These are phyloP conservation scores for Xenops minutus DNA, from an alignment of 2,797 vertebrate species.

Conservation along the genomic window DNA sequence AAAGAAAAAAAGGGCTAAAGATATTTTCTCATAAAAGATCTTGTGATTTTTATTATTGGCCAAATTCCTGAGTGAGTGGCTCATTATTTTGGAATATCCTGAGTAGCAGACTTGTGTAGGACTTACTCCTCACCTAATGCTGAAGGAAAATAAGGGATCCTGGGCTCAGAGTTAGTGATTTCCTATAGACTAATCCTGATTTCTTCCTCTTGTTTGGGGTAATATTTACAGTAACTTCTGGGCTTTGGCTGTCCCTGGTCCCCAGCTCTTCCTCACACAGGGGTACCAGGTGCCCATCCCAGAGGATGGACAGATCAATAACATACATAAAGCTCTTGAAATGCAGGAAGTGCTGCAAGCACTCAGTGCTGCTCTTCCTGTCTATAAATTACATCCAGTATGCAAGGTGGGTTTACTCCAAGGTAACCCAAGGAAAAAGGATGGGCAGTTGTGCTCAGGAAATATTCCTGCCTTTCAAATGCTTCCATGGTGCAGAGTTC, in stretches of 20 bases:
- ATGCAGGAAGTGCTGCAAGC: neutral
- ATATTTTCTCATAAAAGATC: neutral
- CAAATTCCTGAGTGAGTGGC: neutral
- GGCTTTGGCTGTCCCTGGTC: neutral
- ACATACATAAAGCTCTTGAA: neutral
- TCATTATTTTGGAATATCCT: neutral
- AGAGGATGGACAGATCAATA: neutral
- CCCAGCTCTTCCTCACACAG: neutral
- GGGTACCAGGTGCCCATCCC: neutral
- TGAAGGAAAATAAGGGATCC: rapidly evolving
- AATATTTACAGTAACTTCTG: neutral
- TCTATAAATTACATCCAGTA: neutral
- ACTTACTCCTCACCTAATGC: neutral
- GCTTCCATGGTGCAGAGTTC: neutral
- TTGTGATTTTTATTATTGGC: neutral
- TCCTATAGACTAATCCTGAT: neutral
- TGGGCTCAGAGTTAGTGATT: neutral
- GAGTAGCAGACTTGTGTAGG: neutral
- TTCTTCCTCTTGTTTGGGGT: neutral
- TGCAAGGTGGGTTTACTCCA: neutral
- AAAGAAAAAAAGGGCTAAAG: neutral
- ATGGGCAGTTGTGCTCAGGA: neutral
- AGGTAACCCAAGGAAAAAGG: neutral
- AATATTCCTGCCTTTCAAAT: neutral
- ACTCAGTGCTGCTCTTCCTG: neutral